phyloP scores from a whole-genome alignment of 1,140 invertebrate species.

The Paralvinella palmiformis region DNA sequence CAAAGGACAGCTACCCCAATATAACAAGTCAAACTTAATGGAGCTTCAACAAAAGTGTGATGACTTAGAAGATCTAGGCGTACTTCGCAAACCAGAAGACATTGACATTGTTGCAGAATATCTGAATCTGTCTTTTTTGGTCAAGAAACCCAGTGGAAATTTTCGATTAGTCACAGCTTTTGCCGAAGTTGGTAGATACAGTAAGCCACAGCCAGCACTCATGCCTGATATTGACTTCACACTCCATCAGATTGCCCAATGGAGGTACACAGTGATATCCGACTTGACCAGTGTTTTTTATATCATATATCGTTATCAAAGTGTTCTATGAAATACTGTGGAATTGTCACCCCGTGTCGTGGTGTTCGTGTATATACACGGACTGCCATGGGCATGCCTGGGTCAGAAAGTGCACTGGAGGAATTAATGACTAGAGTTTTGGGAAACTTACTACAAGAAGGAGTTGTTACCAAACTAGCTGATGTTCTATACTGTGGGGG shows the following conservation, averaged over 20 bases:
- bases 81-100: slow-evolving; percentile 23
- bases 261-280: no score
- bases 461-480: slow-evolving; percentile 10
- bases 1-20: slow-evolving; percentile 20
- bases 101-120: slow-evolving; percentile 13
- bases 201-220: slow-evolving; percentile 18
- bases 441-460: slow-evolving; percentile 8
- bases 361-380: slow-evolving; percentile 21
- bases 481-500: slow-evolving; percentile 18
- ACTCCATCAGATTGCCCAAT: slow-evolving; percentile 17
- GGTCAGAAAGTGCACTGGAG: background rate
- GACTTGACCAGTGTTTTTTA: no score
- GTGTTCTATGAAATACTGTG: slow-evolving; percentile 22
- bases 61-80: slow-evolving; percentile 21
- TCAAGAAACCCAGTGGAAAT: slow-evolving; percentile 22
- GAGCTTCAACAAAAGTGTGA: slow-evolving; percentile 20
- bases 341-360: slow-evolving; percentile 16
- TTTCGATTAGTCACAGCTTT: slow-evolving; percentile 24
- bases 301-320: no score
- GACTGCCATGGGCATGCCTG: slow-evolving; percentile 16
- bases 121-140: slow-evolving; percentile 21
- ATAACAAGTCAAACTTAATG: slow-evolving; percentile 14
- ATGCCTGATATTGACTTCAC: slow-evolving; percentile 23
- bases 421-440: slow-evolving; percentile 18
- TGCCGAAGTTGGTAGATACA: slow-evolving; percentile 19